Percentiles rank a stretch among this genome's conserved stretches.
These are phyloP conservation scores for Dysmachus trigonus DNA, from an alignment of 2,888 invertebrate species.

Conservation along the genomic window DNA sequence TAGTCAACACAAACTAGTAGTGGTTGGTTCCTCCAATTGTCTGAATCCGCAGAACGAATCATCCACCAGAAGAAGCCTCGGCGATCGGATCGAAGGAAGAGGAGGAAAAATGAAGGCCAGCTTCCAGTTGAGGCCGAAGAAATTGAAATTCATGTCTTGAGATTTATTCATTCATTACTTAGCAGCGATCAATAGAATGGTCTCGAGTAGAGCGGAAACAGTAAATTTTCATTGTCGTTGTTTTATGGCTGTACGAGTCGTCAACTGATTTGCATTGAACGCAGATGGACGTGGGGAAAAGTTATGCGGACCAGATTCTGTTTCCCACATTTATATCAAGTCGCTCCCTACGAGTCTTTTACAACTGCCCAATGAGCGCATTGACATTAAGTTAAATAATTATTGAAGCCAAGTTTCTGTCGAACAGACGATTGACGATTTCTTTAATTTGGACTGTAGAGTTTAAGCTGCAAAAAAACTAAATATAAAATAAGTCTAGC, in stretches of 20 bases:
- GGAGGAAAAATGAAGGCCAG: conserved; percentile 38
- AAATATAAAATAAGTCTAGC: neutral
- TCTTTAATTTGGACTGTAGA: neutral
- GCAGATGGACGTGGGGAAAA: conserved; percentile 45
- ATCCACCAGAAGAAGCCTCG: neutral
- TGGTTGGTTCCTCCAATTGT: conserved; percentile 45
- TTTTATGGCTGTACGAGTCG: conserved; percentile 49
- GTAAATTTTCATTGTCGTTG: conserved; percentile 51
- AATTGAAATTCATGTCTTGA: conserved; percentile 50
- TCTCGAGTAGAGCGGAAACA: conserved; percentile 50
- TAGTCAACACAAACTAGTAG: conserved; percentile 42
- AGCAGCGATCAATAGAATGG: conserved; percentile 49
- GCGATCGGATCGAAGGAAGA: neutral
- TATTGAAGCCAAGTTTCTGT: neutral
- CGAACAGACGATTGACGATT: neutral
- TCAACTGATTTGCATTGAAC: conserved; percentile 51
- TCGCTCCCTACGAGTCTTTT: conserved; percentile 2
- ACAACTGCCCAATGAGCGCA: neutral
- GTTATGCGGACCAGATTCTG: conserved; percentile 45
- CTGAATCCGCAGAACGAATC: neutral
- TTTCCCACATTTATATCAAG: conserved; percentile 50
- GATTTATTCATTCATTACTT: conserved; percentile 52
- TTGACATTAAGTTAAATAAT: conserved; percentile 35
- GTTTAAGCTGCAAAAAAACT: neutral
- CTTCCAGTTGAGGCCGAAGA: conserved; percentile 35